A percentile compares a stretch with the other conserved stretches of the same genome.
These are phyloP conservation scores for Fulica atra DNA, from an alignment of 2,113 vertebrate genomes.

Conservation along the genomic window DNA sequence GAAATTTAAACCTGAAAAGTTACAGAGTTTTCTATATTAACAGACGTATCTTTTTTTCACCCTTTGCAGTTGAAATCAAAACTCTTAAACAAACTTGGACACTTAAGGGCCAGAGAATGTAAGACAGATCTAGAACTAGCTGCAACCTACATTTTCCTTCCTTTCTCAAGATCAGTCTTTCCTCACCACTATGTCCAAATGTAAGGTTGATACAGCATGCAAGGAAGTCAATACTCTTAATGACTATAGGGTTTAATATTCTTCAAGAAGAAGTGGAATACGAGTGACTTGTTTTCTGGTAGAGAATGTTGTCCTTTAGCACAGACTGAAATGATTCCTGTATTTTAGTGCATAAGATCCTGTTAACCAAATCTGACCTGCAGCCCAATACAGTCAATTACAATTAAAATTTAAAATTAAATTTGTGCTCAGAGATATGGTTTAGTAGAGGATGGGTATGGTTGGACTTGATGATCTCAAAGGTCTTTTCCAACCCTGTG, in stretches of 20 bases:
- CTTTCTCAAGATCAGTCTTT: not conserved
- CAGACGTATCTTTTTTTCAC: not conserved
- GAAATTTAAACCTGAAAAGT: not conserved
- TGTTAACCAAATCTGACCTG: not conserved
- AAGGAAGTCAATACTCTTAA: not conserved
- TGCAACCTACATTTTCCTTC: not conserved
- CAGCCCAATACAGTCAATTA: not conserved
- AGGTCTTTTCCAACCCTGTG: too few relatives aligned
- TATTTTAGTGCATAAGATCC: not conserved
- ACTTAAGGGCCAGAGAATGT: not conserved
- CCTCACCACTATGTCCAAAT: not conserved
- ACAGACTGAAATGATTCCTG: not conserved
- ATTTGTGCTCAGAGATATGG: too few relatives aligned
- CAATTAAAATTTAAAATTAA: too few relatives aligned
- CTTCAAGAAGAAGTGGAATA: not conserved
- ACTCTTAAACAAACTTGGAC: not conserved
- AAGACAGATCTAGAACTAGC: not conserved
- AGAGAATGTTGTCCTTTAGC: not conserved
- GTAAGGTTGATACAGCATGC: fast-evolving
- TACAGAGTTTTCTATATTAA: not conserved
- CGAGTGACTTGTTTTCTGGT: not conserved
- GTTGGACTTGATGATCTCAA: too few relatives aligned
- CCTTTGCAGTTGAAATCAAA: not conserved
- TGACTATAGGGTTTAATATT: not conserved
- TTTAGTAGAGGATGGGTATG: too few relatives aligned